A percentile compares a stretch with the other conserved stretches of the same genome.
Evolutionary conservation across 2,797 vertebrate species (phyloP).

Genomic region (Pseudochirops cupreus): DNA sequence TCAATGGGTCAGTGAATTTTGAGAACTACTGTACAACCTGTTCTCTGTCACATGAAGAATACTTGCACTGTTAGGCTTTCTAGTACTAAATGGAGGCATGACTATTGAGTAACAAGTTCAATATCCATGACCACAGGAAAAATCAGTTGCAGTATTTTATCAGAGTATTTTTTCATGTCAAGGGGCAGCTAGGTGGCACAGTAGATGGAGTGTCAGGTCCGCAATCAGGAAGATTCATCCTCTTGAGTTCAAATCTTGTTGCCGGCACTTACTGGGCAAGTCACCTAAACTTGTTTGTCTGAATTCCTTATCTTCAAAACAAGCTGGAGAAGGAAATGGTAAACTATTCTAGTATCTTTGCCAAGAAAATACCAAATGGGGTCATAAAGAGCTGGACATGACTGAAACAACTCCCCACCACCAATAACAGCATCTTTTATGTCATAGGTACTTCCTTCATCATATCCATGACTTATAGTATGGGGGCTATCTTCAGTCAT

Average conservation of each 20-base stretch:
- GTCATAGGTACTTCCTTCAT: not conserved
- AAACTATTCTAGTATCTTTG: not conserved
- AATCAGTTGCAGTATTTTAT: not conserved
- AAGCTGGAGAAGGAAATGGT: not conserved
- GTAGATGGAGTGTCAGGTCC: not conserved
- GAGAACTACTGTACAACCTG: not conserved
- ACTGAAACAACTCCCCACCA: not conserved
- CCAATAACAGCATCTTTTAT: not conserved
- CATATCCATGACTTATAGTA: not conserved
- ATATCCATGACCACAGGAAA: not conserved
- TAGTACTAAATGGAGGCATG: not conserved
- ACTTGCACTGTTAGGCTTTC: not conserved
- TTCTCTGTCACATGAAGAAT: not conserved
- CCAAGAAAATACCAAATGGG: not conserved
- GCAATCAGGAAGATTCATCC: not conserved
- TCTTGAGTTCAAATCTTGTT: not conserved
- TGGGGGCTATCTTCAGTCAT: too few species aligned
- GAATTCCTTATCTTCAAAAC: not conserved
- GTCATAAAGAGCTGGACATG: not conserved
- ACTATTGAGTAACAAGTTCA: not conserved
- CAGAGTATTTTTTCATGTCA: not conserved
- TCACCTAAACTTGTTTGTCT: not conserved
- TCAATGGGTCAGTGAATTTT: not conserved
- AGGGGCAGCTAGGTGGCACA: not conserved
- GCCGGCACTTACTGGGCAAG: not conserved